phyloP scores from a whole-genome alignment of 2,888 invertebrate species.

The Phyllotreta cruciferae region DNA sequence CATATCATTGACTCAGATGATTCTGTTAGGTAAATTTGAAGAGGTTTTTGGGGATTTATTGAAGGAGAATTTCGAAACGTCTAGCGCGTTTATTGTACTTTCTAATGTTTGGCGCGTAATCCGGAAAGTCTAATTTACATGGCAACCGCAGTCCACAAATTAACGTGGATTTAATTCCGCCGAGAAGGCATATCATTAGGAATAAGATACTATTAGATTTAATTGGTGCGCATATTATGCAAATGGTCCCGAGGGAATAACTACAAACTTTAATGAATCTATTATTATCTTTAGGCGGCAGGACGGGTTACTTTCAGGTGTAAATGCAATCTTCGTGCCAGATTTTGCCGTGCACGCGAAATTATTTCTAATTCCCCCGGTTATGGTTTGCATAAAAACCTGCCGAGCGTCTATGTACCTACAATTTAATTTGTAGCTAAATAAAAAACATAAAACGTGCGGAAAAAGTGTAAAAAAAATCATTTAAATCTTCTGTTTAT shows the following conservation, averaged over 20 bases:
- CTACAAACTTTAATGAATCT: slow-evolving; percentile 36
- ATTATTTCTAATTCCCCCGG: not conserved
- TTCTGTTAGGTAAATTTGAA: no score
- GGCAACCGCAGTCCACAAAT: slow-evolving; percentile 49
- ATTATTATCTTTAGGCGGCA: slow-evolving; percentile 34
- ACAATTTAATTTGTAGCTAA: no score
- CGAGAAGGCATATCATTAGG: slow-evolving; percentile 47
- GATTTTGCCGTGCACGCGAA: slow-evolving; percentile 24
- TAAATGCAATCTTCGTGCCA: slow-evolving; percentile 25
- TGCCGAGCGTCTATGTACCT: no score
- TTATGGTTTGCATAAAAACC: no score
- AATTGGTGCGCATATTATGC: slow-evolving; percentile 39
- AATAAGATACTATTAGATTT: slow-evolving; percentile 49
- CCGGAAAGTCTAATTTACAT: slow-evolving; percentile 47
- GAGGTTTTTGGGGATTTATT: no score
- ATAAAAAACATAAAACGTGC: no score
- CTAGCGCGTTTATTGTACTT: slow-evolving; percentile 17
- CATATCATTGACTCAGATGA: no score
- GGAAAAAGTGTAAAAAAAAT: no score
- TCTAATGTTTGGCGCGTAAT: slow-evolving; percentile 39
- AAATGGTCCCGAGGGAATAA: slow-evolving; percentile 35
- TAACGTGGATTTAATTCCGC: slow-evolving; percentile 49
- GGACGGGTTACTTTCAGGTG: slow-evolving; percentile 28
- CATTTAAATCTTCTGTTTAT: no score
- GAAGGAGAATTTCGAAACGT: slow-evolving; percentile 4